Evolutionary conservation across 2,113 vertebrate genomes (phyloP).

Genomic region (Triplophysa tibetana): DNA sequence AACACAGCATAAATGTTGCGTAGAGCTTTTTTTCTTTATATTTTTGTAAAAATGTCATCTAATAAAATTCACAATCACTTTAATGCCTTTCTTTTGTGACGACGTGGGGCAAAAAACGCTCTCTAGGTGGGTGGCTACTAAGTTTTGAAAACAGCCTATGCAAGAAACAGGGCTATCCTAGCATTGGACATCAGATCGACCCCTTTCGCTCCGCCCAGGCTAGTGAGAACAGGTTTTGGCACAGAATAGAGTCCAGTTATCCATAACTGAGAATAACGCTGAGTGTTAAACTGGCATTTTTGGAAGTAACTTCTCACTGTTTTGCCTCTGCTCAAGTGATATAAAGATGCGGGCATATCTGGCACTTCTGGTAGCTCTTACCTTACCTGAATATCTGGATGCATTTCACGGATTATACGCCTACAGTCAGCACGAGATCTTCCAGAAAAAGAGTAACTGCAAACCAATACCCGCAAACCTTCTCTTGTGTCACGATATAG

Average conservation of each 20-base stretch:
- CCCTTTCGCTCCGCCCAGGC: conserved; percentile 67
- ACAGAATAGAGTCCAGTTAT: not conserved
- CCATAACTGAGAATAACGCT: not conserved
- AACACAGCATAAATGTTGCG: too few relatives aligned
- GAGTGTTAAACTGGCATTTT: not conserved
- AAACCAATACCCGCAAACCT: conserved; percentile 88
- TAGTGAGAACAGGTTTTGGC: conserved; percentile 58
- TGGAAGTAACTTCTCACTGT: not conserved
- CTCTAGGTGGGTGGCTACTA: not conserved
- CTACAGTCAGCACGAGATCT: conserved; percentile 87
- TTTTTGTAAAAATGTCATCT: too few relatives aligned
- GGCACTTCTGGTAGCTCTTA: conserved; percentile 38
- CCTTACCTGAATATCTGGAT: conserved; percentile 56
- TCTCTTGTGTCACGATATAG: conserved; percentile 90
- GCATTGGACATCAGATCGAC: conserved; percentile 48
- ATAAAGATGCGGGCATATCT: conserved; percentile 58
- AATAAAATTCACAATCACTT: too few relatives aligned
- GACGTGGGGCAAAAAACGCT: not conserved
- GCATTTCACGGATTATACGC: conserved; percentile 82
- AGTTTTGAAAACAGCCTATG: not conserved
- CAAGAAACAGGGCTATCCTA: not conserved
- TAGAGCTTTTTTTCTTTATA: too few relatives aligned
- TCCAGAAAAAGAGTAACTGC: conserved; percentile 90
- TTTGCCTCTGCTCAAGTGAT: conserved; percentile 8
- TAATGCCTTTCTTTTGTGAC: too few relatives aligned